Base-by-base conservation (phyloP, 2,888 invertebrate species). In the Rugalucina vietnamica region DNA sequence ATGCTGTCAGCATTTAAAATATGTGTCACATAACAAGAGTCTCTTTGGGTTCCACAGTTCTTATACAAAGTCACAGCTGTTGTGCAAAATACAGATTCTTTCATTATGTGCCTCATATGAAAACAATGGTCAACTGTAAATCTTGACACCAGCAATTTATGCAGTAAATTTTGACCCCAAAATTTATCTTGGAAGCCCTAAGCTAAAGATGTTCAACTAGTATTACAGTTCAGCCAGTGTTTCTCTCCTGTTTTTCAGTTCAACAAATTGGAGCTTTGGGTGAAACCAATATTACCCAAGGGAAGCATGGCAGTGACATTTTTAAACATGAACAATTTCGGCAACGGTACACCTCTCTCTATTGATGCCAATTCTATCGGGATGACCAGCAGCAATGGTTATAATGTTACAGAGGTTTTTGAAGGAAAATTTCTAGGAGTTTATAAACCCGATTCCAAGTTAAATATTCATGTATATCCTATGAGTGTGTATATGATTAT, bases 241-340 rank as follows among this genome's bases (percentile, higher is more conserved):
- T 34, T 71, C 18, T 14, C n/a, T 71, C 18, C 82, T 71, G 65
- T 18, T 69, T 86, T 89, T 29, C 89, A 92, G 92, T 65, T 85
- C 36, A 82, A 81, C 69, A 78, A 86, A 34, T 70, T 91, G 18
- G 98, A 98, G 95, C 98, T 98, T 93, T 99, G 98, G 98, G 98
- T 98, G 0, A 96, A 98, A 37, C 92, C 93, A 8, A 89, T 94
- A 5, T 50, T 83, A 14, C 93, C 93, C 18, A 76, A 71, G n/a
- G 93, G 94, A 1, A 92, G 92, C 78, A 87, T 89, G 57, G 94
- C 94, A 21, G 88, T 94, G 37, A 92, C 92, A 0, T 80, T 94
- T 39, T 82, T 94, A 21, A 93, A 93, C 84, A 86, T 84, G 0
- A 88, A 88, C 10, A 82, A 79, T 2, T 91, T 85, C 69, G 93